Base-by-base conservation (phyloP, 2,888 invertebrate species). In the Lomographa bimaculata region DNA sequence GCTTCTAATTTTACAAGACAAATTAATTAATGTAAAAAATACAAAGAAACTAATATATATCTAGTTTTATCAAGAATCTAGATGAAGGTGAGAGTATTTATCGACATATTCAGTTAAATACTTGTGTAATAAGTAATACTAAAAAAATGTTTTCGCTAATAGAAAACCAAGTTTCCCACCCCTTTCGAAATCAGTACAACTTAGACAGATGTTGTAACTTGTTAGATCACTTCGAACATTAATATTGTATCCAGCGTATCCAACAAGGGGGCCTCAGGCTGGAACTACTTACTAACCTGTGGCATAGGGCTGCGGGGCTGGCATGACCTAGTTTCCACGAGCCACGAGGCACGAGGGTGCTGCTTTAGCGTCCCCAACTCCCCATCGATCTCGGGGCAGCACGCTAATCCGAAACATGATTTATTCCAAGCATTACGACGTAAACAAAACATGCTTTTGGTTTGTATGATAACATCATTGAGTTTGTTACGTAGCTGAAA, bases 261-360 rank as follows among this genome's bases (percentile, higher is more conserved):
- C 63, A 78, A 17, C 25, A 25, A 35, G 41, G 41, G 35, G 41
- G n/a, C n/a, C n/a, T n/a, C n/a, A n/a, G n/a, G n/a, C n/a, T n/a
- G n/a, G n/a, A n/a, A n/a, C n/a, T n/a, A n/a, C n/a, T n/a, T n/a
- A n/a, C n/a, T n/a, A 14, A 26, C 28, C 12, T 1, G 78, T 64
- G 67, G 68, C 7, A 18, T 37, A 24, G 26, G 16, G 25, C 30
- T 8, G 11, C 11, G 82, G 80, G 82, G 71, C 71, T 14, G 14
- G 62, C 66, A 64, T 87, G 86, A 86, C 86, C 86, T 74, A 86
- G 68, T 85, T 86, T 78, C 64, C 56, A 54, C n/a, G n/a, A n/a
- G n/a, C n/a, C n/a, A n/a, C n/a, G n/a, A n/a, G n/a, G n/a, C n/a
- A n/a, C 60, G 50, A 78, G 76, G 81, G 79, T 66, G 67, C 70